Evolutionary conservation across 2,113 vertebrate genomes (phyloP).

Genomic region (Planiliza haematocheilus): DNA sequence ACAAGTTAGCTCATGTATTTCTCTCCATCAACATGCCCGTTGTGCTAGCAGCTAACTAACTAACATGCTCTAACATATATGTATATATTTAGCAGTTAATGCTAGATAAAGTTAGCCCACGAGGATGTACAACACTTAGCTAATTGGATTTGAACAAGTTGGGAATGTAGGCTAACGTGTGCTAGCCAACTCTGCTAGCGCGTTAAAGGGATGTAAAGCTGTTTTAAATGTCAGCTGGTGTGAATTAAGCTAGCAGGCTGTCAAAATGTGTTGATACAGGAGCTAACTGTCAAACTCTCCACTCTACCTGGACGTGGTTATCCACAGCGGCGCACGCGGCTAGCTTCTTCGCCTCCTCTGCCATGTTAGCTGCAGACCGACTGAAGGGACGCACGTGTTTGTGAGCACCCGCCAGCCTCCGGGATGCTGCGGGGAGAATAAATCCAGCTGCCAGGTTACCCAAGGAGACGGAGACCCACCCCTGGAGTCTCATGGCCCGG

Average conservation of each 20-base stretch:
- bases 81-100: too few species aligned
- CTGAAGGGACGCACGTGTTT: conserved; percentile 38
- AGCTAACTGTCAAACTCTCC: too few species aligned
- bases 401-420: conserved; percentile 1
- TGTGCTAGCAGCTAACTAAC: too few species aligned
- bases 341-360: conserved; percentile 84
- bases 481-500: conserved; percentile 65
- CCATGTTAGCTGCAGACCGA: conserved; percentile 65
- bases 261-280: background rate
- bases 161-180: conserved; percentile 11
- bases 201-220: background rate
- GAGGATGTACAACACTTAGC: background rate
- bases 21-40: too few species aligned
- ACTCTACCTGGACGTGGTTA: conserved; percentile 84
- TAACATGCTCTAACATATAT: too few species aligned
- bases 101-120: background rate
- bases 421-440: background rate
- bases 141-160: conserved; percentile 26
- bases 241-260: too few species aligned
- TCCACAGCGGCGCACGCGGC: conserved; percentile 82
- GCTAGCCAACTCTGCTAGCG: conserved; percentile 40
- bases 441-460: conserved; percentile 13
- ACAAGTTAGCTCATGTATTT: background rate
- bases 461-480: conserved; percentile 45
- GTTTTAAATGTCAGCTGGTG: background rate